Base-by-base conservation (phyloP, 2,113 vertebrate genomes). In the Penelope pileata region DNA sequence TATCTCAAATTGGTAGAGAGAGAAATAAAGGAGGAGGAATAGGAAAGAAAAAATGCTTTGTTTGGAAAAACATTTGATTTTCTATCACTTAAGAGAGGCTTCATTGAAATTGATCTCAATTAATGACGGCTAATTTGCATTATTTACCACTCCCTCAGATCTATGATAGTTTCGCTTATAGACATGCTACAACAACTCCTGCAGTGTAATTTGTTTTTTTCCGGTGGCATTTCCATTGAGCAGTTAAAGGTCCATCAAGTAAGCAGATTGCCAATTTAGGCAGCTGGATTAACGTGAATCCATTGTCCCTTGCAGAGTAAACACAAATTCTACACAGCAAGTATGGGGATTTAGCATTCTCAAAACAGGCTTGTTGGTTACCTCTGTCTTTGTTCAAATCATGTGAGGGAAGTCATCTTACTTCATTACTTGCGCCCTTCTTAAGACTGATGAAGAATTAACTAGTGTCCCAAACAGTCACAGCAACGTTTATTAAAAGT, bases 61-160 rank as follows among this genome's bases (percentile, higher is more conserved):
- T 60, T 76, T 69, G 38, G 54, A 80, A 54, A 92, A 76, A 30
- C 24, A 73, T 73, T 93, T 51, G 38, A 73, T 93, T 93, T 93
- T 88, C 76, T 78, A 56, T 78, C 48, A 88, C 51, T 64, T 53
- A 74, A 74, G 9, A 6, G 19, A 76, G 53, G 60, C 18, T 72
- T 83, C 18, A 86, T 2, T 90, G 75, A 92, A 66, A 88, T 67
- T 2, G 36, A 43, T 88, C 38, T 83, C 78, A 94, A 27, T 48
- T 89, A 96, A 72, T 84, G 64, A 58, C 84, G 76, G 19, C 48
- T 11, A 64, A 93, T 69, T 78, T 79, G 47, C 12, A 36, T 75
- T 94, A 89, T 66, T 74, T 79, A 84, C n/a, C 32, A 24, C 15
- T 74, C 34, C 53, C n/a, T 80, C 29, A 73, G 62, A 79, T 83